A percentile compares a stretch with the other conserved stretches of the same genome.
phyloP scores from a whole-genome alignment of 2,797 vertebrate genomes.

The Cercopithecus hamlyni region DNA sequence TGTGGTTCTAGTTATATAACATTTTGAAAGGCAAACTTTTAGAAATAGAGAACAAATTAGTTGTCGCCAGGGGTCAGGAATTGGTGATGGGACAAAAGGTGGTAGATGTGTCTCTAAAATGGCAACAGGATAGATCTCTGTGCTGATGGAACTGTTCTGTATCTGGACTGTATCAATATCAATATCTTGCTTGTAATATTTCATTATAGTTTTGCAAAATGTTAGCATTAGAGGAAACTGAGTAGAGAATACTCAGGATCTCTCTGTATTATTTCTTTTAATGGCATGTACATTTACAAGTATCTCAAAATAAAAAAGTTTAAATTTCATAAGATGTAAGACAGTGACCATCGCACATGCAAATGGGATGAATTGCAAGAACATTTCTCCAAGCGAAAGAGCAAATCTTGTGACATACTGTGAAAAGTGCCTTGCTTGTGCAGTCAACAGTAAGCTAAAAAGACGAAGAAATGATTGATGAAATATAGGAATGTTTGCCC shows the following conservation, averaged over 20 bases:
- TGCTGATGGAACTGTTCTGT: background rate
- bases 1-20: background rate
- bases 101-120: background rate
- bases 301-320: slow-evolving; percentile 23
- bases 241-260: background rate
- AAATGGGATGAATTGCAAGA: background rate
- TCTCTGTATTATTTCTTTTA: slow-evolving; percentile 17
- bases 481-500: background rate
- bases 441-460: background rate
- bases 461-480: background rate
- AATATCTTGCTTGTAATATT: background rate
- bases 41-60: background rate
- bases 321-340: background rate
- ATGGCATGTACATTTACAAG: background rate
- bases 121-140: background rate
- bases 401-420: background rate
- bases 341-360: background rate
- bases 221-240: background rate
- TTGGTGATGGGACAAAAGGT: background rate
- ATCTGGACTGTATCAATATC: background rate
- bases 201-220: background rate
- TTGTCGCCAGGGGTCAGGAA: background rate
- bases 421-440: background rate
- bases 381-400: background rate
- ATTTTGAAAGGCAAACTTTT: slow-evolving; percentile 1